Percentiles rank a stretch among this genome's conserved stretches.
These are phyloP conservation scores for Eupeodes corollae DNA, from an alignment of 1,140 invertebrate genomes.

Conservation along the genomic window DNA sequence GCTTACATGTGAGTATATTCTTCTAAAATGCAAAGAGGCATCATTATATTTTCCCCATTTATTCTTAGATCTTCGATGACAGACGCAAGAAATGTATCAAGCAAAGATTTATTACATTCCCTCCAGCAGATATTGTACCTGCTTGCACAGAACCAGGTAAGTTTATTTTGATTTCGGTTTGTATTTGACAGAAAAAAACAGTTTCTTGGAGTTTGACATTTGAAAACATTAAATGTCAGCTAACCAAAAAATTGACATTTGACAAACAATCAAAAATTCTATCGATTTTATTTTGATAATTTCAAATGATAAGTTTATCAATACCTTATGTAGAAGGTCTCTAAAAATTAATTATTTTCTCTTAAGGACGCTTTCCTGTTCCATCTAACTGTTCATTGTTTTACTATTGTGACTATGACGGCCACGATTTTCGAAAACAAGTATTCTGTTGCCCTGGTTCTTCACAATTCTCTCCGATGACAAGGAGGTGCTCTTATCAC, in stretches of 20 bases:
- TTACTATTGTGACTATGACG: conserved; percentile 28
- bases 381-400: conserved; percentile 24
- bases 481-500: conserved; percentile 21
- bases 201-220: no score
- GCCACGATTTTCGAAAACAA: conserved; percentile 11
- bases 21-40: conserved; percentile 7
- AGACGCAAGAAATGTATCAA: no score
- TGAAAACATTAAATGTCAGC: no score
- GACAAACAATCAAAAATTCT: neutral
- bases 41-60: neutral
- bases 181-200: no score
- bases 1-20: conserved; percentile 17
- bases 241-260: no score
- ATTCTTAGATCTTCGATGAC: no score
- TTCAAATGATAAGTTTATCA: no score
- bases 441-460: conserved; percentile 26
- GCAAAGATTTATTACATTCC: conserved; percentile 3
- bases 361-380: conserved; percentile 22
- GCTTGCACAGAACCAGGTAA: conserved; percentile 16
- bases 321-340: no score
- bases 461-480: conserved; percentile 23
- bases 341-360: no score
- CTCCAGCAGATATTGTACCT: conserved; percentile 18
- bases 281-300: no score
- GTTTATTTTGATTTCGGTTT: no score